Percentiles rank a stretch among this genome's conserved stretches.
Conservation (phyloP, 2,888 invertebrate genomes). For the Laspeyria flexula region DNA sequence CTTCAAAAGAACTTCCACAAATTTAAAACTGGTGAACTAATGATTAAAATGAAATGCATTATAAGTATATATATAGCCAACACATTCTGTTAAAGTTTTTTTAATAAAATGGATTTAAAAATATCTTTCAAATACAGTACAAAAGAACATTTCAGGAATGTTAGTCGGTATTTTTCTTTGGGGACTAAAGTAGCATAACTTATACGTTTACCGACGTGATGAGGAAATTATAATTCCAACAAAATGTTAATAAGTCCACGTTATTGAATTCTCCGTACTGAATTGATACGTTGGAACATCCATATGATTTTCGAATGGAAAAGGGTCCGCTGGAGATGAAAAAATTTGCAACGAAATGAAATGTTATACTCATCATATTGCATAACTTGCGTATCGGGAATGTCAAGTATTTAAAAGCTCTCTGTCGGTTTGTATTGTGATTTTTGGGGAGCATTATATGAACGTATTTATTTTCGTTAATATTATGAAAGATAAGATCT, state of each 20-base stretch:
- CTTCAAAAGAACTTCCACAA: conserved; percentile 19
- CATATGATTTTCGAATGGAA: conserved; percentile 54
- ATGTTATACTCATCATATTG: conserved; percentile 76
- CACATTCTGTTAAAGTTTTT: too few species aligned
- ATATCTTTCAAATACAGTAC: not conserved
- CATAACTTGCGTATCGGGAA: conserved; percentile 71
- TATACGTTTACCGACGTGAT: conserved; percentile 19
- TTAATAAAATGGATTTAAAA: too few species aligned
- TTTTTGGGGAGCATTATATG: conserved; percentile 53
- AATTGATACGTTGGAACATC: conserved; percentile 47
- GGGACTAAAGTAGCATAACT: not conserved
- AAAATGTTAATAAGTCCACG: conserved; percentile 51
- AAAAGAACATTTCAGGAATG: not conserved
- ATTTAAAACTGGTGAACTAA: too few species aligned
- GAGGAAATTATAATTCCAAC: conserved; percentile 27
- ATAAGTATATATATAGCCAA: too few species aligned
- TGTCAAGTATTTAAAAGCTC: conserved; percentile 74
- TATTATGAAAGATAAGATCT: not conserved
- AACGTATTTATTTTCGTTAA: conserved; percentile 7
- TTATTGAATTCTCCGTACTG: conserved; percentile 57
- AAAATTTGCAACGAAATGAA: conserved; percentile 64
- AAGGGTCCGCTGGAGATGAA: conserved; percentile 61
- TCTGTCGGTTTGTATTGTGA: conserved; percentile 57
- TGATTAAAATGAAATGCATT: too few species aligned
- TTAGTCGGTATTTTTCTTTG: not conserved